Evolutionary conservation across 2,797 vertebrate species (phyloP), one percentile per base, ranked within the genome.

Genomic region (Microctenopoma stevenorrisi): DNA sequence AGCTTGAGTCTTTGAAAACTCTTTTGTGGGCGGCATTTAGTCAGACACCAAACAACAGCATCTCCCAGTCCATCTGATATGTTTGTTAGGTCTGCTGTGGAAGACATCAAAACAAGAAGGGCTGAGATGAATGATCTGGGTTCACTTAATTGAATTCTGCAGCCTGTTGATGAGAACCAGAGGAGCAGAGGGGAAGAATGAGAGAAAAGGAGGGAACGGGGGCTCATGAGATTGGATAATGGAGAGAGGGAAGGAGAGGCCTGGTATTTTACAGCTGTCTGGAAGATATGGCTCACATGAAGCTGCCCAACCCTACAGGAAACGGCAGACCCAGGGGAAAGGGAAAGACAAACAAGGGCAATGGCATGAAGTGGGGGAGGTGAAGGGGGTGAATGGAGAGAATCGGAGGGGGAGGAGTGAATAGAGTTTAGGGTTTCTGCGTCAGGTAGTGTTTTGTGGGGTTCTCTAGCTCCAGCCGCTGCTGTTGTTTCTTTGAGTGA

Each of bases 301-400:
- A 91, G 86, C 91, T 86, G 92, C 92, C 92, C 91, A 92, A 89
- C 92, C 92, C 91, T 85, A 93, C 93, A 94, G 94, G 93, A 95
- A 94, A 91, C 82, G 66, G 86, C 71, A 43, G 91, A 88, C 92
- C 93, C 94, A 90, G 83, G 93, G 93, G 90, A 94, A 92, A 94
- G 89, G 86, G 92, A 93, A 94, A 94, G 92, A 94, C 91, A 94
- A 94, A 94, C 92, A 95, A 92, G 93, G 90, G 92, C 91, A 93
- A 89, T 82, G 90, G 92, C 88, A 86, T 83, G 84, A 84, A 77
- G 76, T 56, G 75, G 84, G 79, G 63, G 62, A 59, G 73, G 52
- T n/a, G 38, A 68, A 35, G 64, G 58, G 65, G 73, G 58, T 52
- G 74, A 85, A 63, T 76, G 81, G 81, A 78, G 78, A 74, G 86